These are phyloP conservation scores for Aphis gossypii DNA, from an alignment of 1,140 invertebrate species.

Conservation along the genomic window DNA sequence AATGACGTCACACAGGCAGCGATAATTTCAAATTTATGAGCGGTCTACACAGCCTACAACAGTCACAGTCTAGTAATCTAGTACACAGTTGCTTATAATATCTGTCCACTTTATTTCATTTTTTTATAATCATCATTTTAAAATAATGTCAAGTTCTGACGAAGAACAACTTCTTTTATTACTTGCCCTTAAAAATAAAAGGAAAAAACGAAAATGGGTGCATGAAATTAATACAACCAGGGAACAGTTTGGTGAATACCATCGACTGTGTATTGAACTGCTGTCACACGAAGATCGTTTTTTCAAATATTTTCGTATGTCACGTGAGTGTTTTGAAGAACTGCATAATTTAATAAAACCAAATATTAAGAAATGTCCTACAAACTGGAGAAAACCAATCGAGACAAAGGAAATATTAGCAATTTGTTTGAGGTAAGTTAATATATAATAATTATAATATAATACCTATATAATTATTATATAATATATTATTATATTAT, in stretches of 20 bases:
- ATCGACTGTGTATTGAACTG: constrained; percentile 48
- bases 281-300: constrained; percentile 38
- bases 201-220: constrained; percentile 40
- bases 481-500: background rate
- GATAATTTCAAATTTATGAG: background rate
- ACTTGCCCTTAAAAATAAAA: constrained; percentile 31
- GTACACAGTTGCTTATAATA: background rate
- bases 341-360: background rate
- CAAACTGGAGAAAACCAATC: constrained; percentile 25
- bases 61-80: background rate
- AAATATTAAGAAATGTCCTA: background rate
- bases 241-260: constrained; percentile 29
- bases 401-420: background rate
- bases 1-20: background rate
- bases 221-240: constrained; percentile 48
- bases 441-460: background rate
- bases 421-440: constrained; percentile 28
- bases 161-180: constrained; percentile 29
- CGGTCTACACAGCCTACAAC: background rate
- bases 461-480: background rate
- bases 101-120: background rate
- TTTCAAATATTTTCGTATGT: constrained; percentile 49
- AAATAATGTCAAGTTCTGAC: constrained; percentile 37
- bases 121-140: background rate
- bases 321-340: constrained; percentile 15